phyloP scores from a whole-genome alignment of 2,113 vertebrate genomes.

The Suncus etruscus region DNA sequence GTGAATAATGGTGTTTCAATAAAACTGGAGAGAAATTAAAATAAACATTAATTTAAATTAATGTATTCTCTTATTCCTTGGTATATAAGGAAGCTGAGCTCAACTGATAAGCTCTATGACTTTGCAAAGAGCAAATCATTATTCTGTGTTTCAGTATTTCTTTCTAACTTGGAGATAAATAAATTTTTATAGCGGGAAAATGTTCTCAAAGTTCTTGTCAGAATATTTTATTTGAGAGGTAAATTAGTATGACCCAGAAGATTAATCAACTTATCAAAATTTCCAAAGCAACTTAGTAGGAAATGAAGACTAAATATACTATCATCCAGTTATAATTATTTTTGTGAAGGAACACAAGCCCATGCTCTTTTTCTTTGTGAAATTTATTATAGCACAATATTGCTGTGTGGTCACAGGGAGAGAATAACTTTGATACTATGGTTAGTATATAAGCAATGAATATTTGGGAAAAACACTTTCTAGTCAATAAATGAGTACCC shows the following conservation, averaged over 20 bases:
- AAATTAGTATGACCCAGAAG: background rate
- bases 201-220: background rate
- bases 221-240: slow-evolving; percentile 22
- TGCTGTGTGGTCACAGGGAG: background rate
- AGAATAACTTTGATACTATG: background rate
- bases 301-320: slow-evolving; percentile 1
- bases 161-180: background rate
- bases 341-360: background rate
- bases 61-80: background rate
- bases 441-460: slow-evolving; percentile 1
- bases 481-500: background rate
- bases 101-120: background rate
- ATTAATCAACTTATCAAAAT: background rate
- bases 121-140: background rate
- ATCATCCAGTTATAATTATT: slow-evolving; percentile 22
- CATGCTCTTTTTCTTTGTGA: background rate
- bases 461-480: slow-evolving; percentile 19
- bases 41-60: too few relatives aligned
- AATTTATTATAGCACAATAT: slow-evolving; percentile 16
- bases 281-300: background rate
- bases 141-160: background rate
- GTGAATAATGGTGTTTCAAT: too few relatives aligned
- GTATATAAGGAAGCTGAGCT: background rate
- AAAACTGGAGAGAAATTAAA: too few relatives aligned
- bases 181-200: background rate